Conservation (phyloP, 2,888 invertebrate genomes). For the Cephus pulcher region DNA sequence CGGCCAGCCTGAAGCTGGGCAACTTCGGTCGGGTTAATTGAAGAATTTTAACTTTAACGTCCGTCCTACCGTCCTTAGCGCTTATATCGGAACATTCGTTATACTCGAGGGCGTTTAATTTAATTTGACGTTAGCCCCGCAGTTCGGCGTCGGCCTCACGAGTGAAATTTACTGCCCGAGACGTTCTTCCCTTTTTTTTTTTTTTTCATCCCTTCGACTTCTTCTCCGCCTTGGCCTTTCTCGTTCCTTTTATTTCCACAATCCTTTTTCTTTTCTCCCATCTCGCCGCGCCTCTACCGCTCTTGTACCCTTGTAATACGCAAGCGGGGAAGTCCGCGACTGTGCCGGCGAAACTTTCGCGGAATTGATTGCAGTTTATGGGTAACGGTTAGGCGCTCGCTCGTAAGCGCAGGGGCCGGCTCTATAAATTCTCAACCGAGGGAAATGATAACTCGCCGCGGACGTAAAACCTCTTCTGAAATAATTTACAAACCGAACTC, state of each 20-base stretch:
- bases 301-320: not conserved
- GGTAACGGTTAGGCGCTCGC: constrained; percentile 32
- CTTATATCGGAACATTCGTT: not conserved
- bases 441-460: constrained; percentile 51
- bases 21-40: not conserved
- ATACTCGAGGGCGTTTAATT: constrained; percentile 3
- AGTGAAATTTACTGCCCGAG: constrained; percentile 23
- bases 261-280: constrained; percentile 13
- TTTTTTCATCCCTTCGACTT: constrained; percentile 18
- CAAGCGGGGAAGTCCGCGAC: not conserved
- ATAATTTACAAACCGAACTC: constrained; percentile 52
- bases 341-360: constrained; percentile 17
- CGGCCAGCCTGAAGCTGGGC: not conserved
- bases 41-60: not conserved
- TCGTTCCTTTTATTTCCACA: constrained; percentile 18
- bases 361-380: constrained; percentile 44
- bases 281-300: constrained; percentile 13
- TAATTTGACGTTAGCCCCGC: not conserved
- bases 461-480: constrained; percentile 32
- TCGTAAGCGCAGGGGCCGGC: constrained; percentile 27
- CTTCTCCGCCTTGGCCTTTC: constrained; percentile 18
- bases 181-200: constrained; percentile 38
- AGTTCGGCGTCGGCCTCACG: not conserved
- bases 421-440: constrained; percentile 47
- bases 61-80: not conserved